These are phyloP conservation scores for Mionectes olivaceus DNA, from an alignment of 2,797 vertebrate species.

Conservation along the genomic window DNA sequence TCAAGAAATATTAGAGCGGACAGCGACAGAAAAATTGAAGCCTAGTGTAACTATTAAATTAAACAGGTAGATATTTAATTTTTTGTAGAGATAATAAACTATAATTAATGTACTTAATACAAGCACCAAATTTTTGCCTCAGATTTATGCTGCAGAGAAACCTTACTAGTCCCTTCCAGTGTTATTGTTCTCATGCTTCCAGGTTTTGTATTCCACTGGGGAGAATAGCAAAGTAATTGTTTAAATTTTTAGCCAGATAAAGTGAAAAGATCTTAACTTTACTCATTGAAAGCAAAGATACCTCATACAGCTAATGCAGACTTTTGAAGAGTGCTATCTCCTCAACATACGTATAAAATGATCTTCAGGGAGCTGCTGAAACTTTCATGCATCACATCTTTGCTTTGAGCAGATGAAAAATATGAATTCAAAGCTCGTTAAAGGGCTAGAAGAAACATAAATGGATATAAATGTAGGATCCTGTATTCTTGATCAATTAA, in stretches of 20 bases:
- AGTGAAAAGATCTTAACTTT: background rate
- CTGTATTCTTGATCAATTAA: background rate
- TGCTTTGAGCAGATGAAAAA: background rate
- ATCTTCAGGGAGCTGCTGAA: background rate
- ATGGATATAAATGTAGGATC: background rate
- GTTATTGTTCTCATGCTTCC: background rate
- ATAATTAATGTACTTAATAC: background rate
- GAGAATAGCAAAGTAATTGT: background rate
- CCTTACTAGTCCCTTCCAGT: background rate
- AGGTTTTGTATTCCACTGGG: background rate
- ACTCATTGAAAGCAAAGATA: background rate
- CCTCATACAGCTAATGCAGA: background rate
- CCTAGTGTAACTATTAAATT: background rate
- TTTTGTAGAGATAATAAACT: background rate
- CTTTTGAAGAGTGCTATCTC: background rate
- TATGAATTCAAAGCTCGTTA: background rate
- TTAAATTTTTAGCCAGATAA: background rate
- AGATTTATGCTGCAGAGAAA: background rate
- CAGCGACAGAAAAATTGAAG: background rate
- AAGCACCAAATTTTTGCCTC: background rate
- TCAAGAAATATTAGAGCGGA: background rate
- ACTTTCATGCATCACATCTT: background rate
- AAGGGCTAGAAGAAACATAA: background rate
- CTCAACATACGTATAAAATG: background rate
- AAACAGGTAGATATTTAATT: background rate